Base-by-base conservation (phyloP, 2,888 invertebrate species). In the Mesorhabditis spiculigera region DNA sequence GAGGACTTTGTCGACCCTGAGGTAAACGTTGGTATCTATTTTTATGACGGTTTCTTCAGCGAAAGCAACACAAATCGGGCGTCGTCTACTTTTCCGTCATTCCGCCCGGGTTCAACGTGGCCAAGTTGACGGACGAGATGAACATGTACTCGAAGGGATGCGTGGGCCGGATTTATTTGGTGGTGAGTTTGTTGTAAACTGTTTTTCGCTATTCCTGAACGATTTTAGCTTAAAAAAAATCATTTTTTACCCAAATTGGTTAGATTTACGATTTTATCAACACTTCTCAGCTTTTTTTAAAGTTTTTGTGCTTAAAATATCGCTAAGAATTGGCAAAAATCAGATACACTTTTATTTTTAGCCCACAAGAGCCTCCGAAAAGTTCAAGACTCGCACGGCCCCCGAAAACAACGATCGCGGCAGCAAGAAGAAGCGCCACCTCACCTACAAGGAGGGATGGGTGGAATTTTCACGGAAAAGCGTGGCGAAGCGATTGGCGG, bases 401-500 rank as follows among this genome's bases (percentile, higher is more conserved):
- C 50, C 28, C 42, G 69, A 67, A 61, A 43, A 63, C 13, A 70
- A 72, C 45, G 72, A 71, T 62, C 67, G 50, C 28, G 28, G 28
- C 13, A 68, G 71, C 43, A 78, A 75, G 68, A 69, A 68, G n/a
- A 50, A 50, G n/a, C 58, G 58, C n/a, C 58, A 50, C n/a, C n/a
- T 50, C 10, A 50, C 58, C n/a, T 85, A 80, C 71, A 71, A 71
- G 6, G 85, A 85, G 66, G 85, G 84, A 50, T 85, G 85, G 85
- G 79, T 85, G 66, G 85, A 85, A 68, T 74, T 85, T 67, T 80
- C 77, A 65, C 76, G 73, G 45, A 84, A 84, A 71, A 77, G 75
- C 62, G 65, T 67, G 45, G 82, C 81, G 13, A 83, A 82, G 69
- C 44, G 70, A 13, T 65, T 73, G n/a, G 81, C 76, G 0, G 63